These are phyloP conservation scores for Acanthoscelides obtectus DNA, from an alignment of 2,888 invertebrate genomes.

Conservation along the genomic window DNA sequence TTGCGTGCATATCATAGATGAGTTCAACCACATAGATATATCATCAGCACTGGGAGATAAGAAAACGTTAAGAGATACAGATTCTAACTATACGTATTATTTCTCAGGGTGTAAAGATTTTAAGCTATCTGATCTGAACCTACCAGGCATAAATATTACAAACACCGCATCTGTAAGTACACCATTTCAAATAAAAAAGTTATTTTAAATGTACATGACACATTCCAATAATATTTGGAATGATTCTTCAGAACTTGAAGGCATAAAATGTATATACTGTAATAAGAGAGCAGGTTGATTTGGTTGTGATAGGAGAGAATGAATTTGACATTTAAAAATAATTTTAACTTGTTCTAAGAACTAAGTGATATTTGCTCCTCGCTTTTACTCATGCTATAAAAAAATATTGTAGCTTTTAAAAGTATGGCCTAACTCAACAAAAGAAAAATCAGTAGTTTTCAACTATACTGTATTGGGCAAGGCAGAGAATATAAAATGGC, in stretches of 20 bases:
- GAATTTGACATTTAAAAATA: too few species aligned
- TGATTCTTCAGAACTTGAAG: too few species aligned
- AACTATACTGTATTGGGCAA: constrained; percentile 24
- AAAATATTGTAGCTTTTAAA: neutral
- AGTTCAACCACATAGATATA: neutral
- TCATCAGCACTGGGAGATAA: neutral
- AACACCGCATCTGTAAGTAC: constrained; percentile 13
- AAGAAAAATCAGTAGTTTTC: constrained; percentile 10
- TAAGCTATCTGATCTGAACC: neutral
- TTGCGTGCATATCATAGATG: neutral
- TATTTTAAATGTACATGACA: too few species aligned
- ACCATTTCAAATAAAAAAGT: too few species aligned
- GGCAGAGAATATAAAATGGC: constrained; percentile 19
- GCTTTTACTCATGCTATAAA: neutral
- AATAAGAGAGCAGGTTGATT: too few species aligned
- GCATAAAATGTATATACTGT: too few species aligned
- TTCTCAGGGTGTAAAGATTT: constrained; percentile 6
- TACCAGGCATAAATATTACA: neutral
- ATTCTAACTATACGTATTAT: neutral
- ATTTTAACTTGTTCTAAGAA: too few species aligned
- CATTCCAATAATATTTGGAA: too few species aligned
- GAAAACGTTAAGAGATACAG: neutral
- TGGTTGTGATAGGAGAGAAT: too few species aligned
- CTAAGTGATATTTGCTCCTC: too few species aligned
- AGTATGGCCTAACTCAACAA: constrained; percentile 14